Evolutionary conservation across 2,888 invertebrate genomes (phyloP).

Genomic region (Drosophila melanocephala): DNA sequence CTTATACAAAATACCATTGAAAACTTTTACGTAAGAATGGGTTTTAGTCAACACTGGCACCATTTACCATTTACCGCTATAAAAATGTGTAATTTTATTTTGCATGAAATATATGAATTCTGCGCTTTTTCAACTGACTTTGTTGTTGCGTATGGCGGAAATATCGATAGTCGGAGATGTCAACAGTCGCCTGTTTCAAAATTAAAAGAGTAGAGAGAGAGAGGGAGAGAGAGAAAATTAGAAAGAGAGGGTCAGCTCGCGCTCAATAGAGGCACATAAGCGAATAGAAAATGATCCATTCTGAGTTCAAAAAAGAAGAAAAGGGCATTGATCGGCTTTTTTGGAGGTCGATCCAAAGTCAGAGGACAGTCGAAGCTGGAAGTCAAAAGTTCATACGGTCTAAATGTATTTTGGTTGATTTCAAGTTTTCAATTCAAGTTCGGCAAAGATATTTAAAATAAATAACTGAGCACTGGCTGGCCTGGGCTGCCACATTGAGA

Average conservation of each 20-base stretch:
- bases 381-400: too few species aligned
- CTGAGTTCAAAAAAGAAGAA: neutral
- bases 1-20: neutral
- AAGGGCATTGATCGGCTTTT: neutral
- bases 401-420: too few species aligned
- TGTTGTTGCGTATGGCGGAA: neutral
- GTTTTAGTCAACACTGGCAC: constrained; percentile 2
- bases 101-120: neutral
- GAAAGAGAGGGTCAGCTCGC: neutral
- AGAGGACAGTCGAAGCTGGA: too few species aligned
- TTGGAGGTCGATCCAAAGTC: neutral
- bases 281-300: neutral
- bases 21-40: neutral
- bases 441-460: too few species aligned
- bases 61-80: neutral
- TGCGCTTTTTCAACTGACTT: too few species aligned
- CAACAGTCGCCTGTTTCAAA: neutral
- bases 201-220: neutral
- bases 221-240: neutral
- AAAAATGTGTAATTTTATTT: neutral
- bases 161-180: neutral
- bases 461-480: too few species aligned
- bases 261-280: neutral
- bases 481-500: neutral
- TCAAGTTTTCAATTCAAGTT: too few species aligned